Evolutionary conservation across 1,140 invertebrate species (phyloP).

Genomic region (Nomia melanderi): DNA sequence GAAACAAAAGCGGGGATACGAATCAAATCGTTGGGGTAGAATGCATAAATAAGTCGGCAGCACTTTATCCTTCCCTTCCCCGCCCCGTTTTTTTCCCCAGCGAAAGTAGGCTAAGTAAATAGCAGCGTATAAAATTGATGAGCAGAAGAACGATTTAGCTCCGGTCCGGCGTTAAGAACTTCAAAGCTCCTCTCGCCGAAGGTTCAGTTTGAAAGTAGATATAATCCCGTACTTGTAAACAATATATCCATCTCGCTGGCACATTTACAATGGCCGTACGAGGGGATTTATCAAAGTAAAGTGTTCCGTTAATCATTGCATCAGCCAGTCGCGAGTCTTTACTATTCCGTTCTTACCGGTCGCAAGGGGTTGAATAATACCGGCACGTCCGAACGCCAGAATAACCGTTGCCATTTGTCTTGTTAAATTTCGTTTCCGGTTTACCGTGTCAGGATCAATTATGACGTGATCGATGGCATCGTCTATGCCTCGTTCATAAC

Average conservation of each 20-base stretch:
- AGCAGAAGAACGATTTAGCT: constrained; percentile 15
- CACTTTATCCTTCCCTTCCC: background rate
- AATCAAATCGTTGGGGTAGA: background rate
- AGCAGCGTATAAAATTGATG: constrained; percentile 19
- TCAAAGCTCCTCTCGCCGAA: background rate
- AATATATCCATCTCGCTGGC: background rate
- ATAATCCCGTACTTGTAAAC: background rate
- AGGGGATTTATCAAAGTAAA: background rate
- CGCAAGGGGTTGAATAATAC: background rate
- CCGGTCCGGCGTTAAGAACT: background rate
- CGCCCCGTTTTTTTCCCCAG: background rate
- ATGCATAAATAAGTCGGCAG: background rate
- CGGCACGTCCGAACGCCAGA: background rate
- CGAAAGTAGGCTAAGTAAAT: constrained; percentile 38
- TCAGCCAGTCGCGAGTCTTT: too few species aligned
- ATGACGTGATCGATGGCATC: constrained; percentile 13
- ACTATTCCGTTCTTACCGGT: background rate
- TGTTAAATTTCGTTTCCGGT: constrained; percentile 9
- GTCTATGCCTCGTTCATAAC: constrained; percentile 4
- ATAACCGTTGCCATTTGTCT: background rate
- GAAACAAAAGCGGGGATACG: background rate
- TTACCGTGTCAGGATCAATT: background rate
- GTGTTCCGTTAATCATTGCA: background rate
- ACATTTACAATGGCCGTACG: background rate
- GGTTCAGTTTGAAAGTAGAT: background rate